Evolutionary conservation across 2,888 invertebrate genomes (phyloP).

Genomic region (Thalpophila matura): DNA sequence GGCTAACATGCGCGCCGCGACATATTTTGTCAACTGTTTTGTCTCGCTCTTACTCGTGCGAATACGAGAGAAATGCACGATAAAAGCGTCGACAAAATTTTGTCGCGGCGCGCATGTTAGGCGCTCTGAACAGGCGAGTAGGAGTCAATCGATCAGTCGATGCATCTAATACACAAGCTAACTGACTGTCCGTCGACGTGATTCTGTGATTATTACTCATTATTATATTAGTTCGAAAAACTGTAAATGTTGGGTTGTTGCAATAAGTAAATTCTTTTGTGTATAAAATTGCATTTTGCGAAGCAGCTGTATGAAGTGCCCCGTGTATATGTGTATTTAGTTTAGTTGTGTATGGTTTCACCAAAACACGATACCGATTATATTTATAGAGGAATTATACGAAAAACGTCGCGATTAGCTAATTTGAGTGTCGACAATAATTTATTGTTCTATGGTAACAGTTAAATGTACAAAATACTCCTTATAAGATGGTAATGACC

Average conservation of each 20-base stretch:
- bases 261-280: conserved; percentile 85
- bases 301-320: conserved; percentile 76
- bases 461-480: conserved; percentile 67
- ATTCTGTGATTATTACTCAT: conserved; percentile 79
- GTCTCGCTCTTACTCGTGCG: too few species aligned
- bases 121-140: conserved; percentile 4
- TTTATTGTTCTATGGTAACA: conserved; percentile 61
- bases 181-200: conserved; percentile 61
- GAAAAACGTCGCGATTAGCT: conserved; percentile 51
- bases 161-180: conserved; percentile 35
- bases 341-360: conserved; percentile 71
- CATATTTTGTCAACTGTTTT: too few species aligned
- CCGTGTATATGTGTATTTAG: conserved; percentile 81
- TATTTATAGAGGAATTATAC: conserved; percentile 61
- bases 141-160: conserved; percentile 13
- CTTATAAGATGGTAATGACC: conserved; percentile 41
- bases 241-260: conserved; percentile 89
- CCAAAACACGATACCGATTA: conserved; percentile 60
- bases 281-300: conserved; percentile 80
- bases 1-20: too few species aligned
- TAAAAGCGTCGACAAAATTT: too few species aligned
- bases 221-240: conserved; percentile 74
- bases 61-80: too few species aligned
- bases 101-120: too few species aligned
- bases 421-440: conserved; percentile 67